Evolutionary conservation across 64 coral and sea anemone genomes (phyloP).

Genomic region (Pocillopora verrucosa): DNA sequence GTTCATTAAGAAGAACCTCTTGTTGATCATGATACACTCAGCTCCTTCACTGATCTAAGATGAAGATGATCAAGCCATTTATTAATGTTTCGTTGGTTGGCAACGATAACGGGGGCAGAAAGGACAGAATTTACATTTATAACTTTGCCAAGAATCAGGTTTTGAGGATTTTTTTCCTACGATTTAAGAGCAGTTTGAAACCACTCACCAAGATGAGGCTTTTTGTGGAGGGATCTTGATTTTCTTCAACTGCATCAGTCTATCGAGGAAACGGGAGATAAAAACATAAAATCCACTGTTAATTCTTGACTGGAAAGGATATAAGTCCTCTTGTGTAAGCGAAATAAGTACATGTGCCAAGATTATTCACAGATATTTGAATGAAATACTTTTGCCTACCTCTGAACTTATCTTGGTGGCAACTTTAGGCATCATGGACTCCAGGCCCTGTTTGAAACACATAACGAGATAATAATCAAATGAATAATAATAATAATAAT

Average conservation of each 20-base stretch:
- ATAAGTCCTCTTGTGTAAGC: background rate
- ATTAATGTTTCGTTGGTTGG: background rate
- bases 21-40: conserved; percentile 88
- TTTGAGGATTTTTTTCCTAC: background rate
- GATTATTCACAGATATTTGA: background rate
- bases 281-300: background rate
- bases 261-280: background rate
- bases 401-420: conserved; percentile 76
- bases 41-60: conserved; percentile 89
- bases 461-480: background rate
- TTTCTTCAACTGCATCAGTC: conserved; percentile 49
- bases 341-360: background rate
- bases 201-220: conserved; percentile 50
- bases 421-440: conserved; percentile 87
- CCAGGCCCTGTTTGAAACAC: conserved; percentile 54
- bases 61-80: background rate
- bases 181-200: background rate
- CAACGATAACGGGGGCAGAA: background rate
- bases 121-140: too few species aligned
- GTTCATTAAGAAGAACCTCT: conserved; percentile 86
- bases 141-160: too few species aligned
- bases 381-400: conserved; percentile 30
- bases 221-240: conserved; percentile 56
- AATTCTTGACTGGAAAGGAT: background rate
- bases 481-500: background rate